Base-by-base conservation (phyloP, 2,113 vertebrate species). In the Alexandromys fortis region DNA sequence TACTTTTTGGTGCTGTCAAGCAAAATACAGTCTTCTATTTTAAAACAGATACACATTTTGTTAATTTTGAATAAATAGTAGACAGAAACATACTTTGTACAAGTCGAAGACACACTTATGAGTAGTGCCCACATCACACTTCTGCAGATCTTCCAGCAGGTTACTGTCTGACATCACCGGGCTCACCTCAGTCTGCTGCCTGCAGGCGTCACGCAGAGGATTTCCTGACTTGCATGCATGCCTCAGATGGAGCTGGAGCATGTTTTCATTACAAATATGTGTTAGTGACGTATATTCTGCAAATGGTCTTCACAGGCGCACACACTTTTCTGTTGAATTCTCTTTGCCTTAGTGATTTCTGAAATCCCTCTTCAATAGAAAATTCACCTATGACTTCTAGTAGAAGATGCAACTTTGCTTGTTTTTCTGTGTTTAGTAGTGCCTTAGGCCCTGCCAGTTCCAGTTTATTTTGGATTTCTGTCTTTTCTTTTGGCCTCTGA, bases 211-310 rank as follows among this genome's bases (percentile, higher is more conserved):
- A 61, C 30, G 10, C 42, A 75, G 26, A 6, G 0, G 24, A 33
- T 86, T 85, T 65, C 17, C 76, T 33, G 38, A 38, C 61, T 79
- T 92, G 12, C 24, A 49, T 94, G 79, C 49, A 14, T 49, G 49
- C 94, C 42, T 96, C 76, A 73, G 35, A 61, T 61, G 76, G 79
- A 94, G 8, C 0, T 72, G 90, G 33, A 89, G 8, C 33, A 52
- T 55, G 61, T 92, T 95, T 96, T 90, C 28, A 63, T 72, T 94
- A 24, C 77, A 30, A 78, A 79, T 82, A 10, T 83, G 12, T 82
- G 61, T 63, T 10, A 47, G 5, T 26, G 21, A 21, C 83, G 22
- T 58, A 38, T 92, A 72, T 52, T 22, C 13, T 61, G 0, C 76
- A 45, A 87, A 67, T 21, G 47, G 4, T 79, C 6, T 79, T 86